Conservation (phyloP, 2,797 vertebrate genomes). For the Lepilemur septentrionalis region DNA sequence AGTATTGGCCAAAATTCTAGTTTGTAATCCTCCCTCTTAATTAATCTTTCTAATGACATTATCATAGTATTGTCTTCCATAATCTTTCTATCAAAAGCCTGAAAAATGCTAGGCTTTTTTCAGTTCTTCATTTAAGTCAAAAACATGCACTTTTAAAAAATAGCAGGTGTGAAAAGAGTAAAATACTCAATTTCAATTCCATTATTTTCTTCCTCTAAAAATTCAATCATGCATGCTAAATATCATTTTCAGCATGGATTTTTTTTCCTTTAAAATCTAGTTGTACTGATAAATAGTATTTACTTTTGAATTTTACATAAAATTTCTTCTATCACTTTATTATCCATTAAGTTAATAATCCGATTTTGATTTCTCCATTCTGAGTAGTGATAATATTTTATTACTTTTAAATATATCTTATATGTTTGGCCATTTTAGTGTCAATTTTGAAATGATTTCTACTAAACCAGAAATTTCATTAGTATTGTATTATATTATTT, state of each 20-base stretch:
- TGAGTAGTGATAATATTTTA: not conserved
- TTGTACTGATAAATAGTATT: not conserved
- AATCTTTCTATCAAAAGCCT: not conserved
- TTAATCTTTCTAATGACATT: not conserved
- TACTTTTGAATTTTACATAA: constrained; percentile 10
- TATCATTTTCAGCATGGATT: not conserved
- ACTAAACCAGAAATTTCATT: not conserved
- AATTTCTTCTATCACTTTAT: not conserved
- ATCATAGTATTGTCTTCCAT: not conserved
- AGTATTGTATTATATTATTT: not conserved
- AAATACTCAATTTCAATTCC: not conserved
- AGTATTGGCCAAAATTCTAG: not conserved
- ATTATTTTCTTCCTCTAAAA: not conserved
- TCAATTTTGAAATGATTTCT: constrained; percentile 17
- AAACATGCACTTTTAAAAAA: not conserved
- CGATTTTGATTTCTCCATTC: not conserved
- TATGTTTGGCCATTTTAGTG: not conserved
- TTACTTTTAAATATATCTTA: not conserved
- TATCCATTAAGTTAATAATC: not conserved
- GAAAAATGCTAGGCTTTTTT: not conserved
- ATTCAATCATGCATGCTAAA: not conserved
- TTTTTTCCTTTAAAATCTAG: not conserved
- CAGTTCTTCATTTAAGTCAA: not conserved
- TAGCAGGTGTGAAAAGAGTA: not conserved
- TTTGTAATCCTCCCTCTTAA: not conserved